A percentile compares a stretch with the other conserved stretches of the same genome.
Conservation (phyloP, 2,113 vertebrate species). For the Boulengeromyrus knoepffleri region DNA sequence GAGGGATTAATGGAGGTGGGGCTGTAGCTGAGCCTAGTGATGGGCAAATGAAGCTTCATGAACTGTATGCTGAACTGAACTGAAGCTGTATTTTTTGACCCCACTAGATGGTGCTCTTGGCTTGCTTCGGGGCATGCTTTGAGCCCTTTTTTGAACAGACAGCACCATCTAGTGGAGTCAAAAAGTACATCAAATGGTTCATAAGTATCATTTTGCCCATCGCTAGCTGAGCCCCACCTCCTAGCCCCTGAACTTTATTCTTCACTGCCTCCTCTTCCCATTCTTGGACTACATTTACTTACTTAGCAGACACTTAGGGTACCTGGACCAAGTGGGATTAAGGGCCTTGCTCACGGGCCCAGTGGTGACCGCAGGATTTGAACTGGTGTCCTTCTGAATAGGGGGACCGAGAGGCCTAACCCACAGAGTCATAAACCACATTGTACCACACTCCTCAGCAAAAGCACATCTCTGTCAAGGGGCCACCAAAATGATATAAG, state of each 20-base stretch:
- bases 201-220: no score
- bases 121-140: no score
- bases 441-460: background rate
- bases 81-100: no score
- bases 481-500: background rate
- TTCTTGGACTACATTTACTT: background rate
- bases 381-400: background rate
- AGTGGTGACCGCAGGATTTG: background rate
- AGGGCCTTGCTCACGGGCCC: background rate
- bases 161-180: no score
- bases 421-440: background rate
- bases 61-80: no score
- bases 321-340: background rate
- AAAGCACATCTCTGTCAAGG: background rate
- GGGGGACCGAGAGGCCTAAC: background rate
- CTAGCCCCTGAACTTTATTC: background rate
- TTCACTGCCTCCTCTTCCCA: background rate
- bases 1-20: background rate
- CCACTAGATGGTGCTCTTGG: no score
- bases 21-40: constrained; percentile 46
- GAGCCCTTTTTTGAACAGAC: no score
- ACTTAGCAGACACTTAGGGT: background rate
- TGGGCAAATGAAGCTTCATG: no score
- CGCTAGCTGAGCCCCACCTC: constrained; percentile 46
- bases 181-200: no score